These are phyloP conservation scores for Austrolebias charrua DNA, from an alignment of 2,797 vertebrate species.

Conservation along the genomic window DNA sequence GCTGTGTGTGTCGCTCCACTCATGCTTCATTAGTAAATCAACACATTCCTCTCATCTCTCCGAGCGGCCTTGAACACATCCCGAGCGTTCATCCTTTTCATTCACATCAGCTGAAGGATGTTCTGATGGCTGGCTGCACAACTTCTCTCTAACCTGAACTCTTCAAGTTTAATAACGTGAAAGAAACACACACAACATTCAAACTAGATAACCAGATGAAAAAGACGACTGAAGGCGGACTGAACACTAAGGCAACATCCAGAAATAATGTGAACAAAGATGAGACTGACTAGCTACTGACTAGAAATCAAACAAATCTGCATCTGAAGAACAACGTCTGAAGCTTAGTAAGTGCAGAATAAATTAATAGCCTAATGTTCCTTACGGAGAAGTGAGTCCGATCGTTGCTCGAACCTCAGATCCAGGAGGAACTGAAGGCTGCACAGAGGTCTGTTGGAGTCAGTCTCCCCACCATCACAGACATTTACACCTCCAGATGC, in stretches of 20 bases:
- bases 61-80: slow-evolving; percentile 65
- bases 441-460: too few species aligned
- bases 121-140: slow-evolving; percentile 45
- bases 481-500: too few species aligned
- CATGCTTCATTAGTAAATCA: slow-evolving; percentile 67
- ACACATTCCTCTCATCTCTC: slow-evolving; percentile 63
- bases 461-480: too few species aligned
- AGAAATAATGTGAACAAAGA: slow-evolving; percentile 23
- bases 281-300: too few species aligned
- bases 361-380: too few species aligned
- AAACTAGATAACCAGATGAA: neutral
- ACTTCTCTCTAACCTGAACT: slow-evolving; percentile 40
- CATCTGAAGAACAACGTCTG: slow-evolving; percentile 18
- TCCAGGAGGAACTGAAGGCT: too few species aligned
- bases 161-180: slow-evolving; percentile 36
- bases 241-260: slow-evolving; percentile 43
- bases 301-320: too few species aligned
- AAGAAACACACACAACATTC: slow-evolving; percentile 1
- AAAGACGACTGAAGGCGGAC: slow-evolving; percentile 22
- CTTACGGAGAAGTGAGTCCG: too few species aligned
- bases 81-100: slow-evolving; percentile 58
- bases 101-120: slow-evolving; percentile 51
- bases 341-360: slow-evolving; percentile 11
- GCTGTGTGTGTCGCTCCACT: slow-evolving; percentile 41
- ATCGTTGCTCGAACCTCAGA: too few species aligned